phyloP scores from a whole-genome alignment of 1,140 invertebrate genomes.

The Bursaphelenchus mucronatus region DNA sequence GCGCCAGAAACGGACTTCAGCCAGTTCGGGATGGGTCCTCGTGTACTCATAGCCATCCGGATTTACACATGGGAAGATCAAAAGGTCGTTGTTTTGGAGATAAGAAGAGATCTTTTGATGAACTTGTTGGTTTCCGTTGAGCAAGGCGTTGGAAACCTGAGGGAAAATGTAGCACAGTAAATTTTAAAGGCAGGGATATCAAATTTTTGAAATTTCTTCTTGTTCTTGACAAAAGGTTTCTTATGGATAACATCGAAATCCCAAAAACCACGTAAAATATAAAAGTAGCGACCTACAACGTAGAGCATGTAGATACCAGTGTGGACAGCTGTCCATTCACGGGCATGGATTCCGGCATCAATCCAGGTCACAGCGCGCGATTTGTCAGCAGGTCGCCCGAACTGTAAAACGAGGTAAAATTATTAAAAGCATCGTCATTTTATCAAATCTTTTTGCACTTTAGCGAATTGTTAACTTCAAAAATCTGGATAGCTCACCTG shows the following conservation, averaged over 20 bases:
- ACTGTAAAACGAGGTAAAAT: slow-evolving; percentile 31
- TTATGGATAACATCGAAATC: slow-evolving; percentile 17
- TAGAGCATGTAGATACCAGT: slow-evolving; percentile 60
- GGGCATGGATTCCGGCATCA: slow-evolving; percentile 48
- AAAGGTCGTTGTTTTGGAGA: slow-evolving; percentile 1
- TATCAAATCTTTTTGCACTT: no score
- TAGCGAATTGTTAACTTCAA: background rate
- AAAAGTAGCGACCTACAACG: slow-evolving; percentile 37
- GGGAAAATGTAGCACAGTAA: slow-evolving; percentile 66
- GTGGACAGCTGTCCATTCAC: slow-evolving; percentile 55
- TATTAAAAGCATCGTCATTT: no score
- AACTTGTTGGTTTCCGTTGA: background rate
- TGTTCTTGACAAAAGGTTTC: slow-evolving; percentile 48
- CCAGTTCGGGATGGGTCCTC: background rate
- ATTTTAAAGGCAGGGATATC: slow-evolving; percentile 25
- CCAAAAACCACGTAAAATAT: background rate
- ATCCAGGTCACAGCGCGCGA: slow-evolving; percentile 55
- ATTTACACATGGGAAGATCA: background rate
- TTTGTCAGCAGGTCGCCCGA: slow-evolving; percentile 33
- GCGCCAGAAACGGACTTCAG: slow-evolving; percentile 51
- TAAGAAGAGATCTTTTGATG: background rate
- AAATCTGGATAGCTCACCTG: slow-evolving; percentile 35
- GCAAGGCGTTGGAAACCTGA: slow-evolving; percentile 69
- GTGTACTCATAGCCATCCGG: background rate
- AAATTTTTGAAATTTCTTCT: slow-evolving; percentile 36